A percentile compares a stretch with the other conserved stretches of the same genome.
Evolutionary conservation across 2,797 vertebrate species (phyloP).

Genomic region (Sphenodon punctatus): DNA sequence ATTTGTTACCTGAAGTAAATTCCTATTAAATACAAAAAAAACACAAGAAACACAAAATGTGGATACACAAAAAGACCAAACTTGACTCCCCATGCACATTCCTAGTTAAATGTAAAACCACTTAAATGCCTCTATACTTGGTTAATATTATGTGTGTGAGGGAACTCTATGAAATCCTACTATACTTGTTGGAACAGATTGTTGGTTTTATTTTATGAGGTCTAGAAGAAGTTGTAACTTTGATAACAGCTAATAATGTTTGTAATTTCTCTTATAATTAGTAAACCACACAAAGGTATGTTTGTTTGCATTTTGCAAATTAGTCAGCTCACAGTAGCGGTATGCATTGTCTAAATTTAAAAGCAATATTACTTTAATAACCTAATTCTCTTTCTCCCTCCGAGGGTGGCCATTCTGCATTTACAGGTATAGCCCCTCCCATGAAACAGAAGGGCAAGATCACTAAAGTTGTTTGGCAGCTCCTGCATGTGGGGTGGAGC

Average conservation of each 20-base stretch:
- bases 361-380: constrained; percentile 38
- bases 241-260: constrained; percentile 65
- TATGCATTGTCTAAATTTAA: constrained; percentile 48
- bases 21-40: no score
- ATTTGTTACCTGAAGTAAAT: no score
- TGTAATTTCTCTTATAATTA: constrained; percentile 67
- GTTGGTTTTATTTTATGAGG: constrained; percentile 51
- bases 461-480: no score
- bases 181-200: constrained; percentile 64
- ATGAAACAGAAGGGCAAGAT: no score
- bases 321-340: constrained; percentile 47
- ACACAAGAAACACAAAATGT: no score
- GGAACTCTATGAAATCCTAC: constrained; percentile 47
- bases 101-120: constrained; percentile 51
- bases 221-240: constrained; percentile 66
- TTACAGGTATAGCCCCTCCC: no score
- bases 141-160: constrained; percentile 55
- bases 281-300: constrained; percentile 63
- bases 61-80: no score
- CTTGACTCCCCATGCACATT: constrained; percentile 24
- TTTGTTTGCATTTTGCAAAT: constrained; percentile 54
- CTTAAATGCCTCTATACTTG: constrained; percentile 48
- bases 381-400: no score
- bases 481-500: no score
- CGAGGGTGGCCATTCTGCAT: no score